Percentiles rank a stretch among this genome's conserved stretches.
Conservation (phyloP, 2,888 invertebrate genomes). For the Pyrgus malvae region DNA sequence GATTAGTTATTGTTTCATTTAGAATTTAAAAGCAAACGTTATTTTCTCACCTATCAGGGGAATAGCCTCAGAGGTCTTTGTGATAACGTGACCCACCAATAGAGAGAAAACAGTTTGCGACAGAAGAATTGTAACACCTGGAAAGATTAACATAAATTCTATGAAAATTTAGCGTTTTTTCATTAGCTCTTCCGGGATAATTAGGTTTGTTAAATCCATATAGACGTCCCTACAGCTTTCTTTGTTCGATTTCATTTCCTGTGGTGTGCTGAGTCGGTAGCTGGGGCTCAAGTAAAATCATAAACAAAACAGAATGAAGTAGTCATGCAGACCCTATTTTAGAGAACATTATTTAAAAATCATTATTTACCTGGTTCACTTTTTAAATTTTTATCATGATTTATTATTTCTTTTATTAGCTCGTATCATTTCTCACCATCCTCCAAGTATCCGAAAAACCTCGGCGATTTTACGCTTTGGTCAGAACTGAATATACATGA, state of each 20-base stretch:
- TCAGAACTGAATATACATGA: conserved; percentile 30
- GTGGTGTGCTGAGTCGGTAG: conserved; percentile 77
- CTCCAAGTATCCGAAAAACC: conserved; percentile 70
- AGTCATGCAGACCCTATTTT: conserved; percentile 70
- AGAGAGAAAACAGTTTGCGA: conserved; percentile 99
- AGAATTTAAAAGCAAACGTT: conserved; percentile 50
- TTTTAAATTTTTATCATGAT: conserved; percentile 39
- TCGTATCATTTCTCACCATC: conserved; percentile 50
- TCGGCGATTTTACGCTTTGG: not conserved
- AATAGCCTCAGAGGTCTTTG: conserved; percentile 99
- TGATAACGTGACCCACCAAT: conserved; percentile 99
- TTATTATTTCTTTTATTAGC: conserved; percentile 29
- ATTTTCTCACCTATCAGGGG: conserved; percentile 95
- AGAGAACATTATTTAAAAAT: conserved; percentile 37
- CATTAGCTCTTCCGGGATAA: conserved; percentile 33
- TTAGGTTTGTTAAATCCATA: conserved; percentile 44
- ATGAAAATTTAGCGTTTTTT: conserved; percentile 50
- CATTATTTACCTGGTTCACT: conserved; percentile 44
- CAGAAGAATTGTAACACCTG: conserved; percentile 99
- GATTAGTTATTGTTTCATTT: conserved; percentile 41
- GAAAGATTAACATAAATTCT: conserved; percentile 84
- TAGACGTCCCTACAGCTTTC: conserved; percentile 33
- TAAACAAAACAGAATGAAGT: conserved; percentile 68
- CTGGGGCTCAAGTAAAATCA: conserved; percentile 75
- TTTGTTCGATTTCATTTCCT: conserved; percentile 44